Conservation (phyloP, 1,140 invertebrate genomes). For the Oedothorax gibbosus region DNA sequence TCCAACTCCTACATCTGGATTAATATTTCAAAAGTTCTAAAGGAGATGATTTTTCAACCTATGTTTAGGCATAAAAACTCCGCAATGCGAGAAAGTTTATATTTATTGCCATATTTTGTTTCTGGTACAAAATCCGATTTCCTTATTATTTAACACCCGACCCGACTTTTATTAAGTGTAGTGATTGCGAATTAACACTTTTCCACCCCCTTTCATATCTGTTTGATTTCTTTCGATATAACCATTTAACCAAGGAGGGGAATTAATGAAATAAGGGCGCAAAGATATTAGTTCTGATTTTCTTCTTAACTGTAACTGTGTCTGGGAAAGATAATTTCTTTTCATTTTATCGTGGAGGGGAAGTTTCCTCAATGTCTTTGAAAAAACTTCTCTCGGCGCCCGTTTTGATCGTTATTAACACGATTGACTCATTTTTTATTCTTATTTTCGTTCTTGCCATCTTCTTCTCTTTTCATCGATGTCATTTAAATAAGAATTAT, state of each 20-base stretch:
- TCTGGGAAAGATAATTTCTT: slow-evolving; percentile 25
- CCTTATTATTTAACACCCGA: not conserved
- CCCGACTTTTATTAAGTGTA: not conserved
- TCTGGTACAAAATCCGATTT: not conserved
- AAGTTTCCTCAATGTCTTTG: slow-evolving; percentile 8
- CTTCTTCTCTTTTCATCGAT: slow-evolving; percentile 9
- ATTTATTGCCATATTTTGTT: not conserved
- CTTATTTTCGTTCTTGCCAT: slow-evolving; percentile 1
- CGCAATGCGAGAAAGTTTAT: slow-evolving; percentile 4
- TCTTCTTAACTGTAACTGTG: slow-evolving; percentile 1
- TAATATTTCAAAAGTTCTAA: slow-evolving; percentile 55
- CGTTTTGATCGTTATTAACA: slow-evolving; percentile 3
- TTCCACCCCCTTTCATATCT: not conserved
- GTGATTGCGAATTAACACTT: slow-evolving; percentile 7
- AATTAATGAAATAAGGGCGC: slow-evolving; percentile 32
- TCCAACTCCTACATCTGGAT: slow-evolving; percentile 43
- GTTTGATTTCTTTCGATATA: not conserved
- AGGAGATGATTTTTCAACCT: slow-evolving; percentile 5
- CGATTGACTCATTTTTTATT: slow-evolving; percentile 1
- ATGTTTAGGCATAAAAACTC: not conserved
- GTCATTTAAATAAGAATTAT: slow-evolving; percentile 9
- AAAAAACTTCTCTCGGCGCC: not conserved
- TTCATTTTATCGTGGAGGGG: not conserved
- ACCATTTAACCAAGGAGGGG: not conserved
- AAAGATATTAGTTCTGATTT: slow-evolving; percentile 38